Base-by-base conservation (phyloP, 2,113 vertebrate species). In the Todiramphus chloris region DNA sequence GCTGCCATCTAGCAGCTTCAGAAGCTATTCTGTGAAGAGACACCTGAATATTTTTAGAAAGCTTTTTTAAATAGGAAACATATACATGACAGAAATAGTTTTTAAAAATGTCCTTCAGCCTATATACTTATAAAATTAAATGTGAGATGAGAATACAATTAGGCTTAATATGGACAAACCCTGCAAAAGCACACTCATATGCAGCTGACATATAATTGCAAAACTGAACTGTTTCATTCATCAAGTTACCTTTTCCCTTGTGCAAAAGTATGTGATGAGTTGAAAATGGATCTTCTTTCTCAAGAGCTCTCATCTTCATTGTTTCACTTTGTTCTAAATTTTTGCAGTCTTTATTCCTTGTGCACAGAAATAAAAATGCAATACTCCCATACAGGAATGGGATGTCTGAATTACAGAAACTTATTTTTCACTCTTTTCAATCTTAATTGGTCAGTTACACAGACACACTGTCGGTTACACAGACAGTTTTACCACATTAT, bases 1-100 rank as follows among this genome's bases (percentile, higher is more conserved):
- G 94, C 97, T 98, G 97, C 98, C 97, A 98, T 74, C 98, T 98
- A 98, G 96, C 97, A 94, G 50, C 31, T 87, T 31, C 16, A 17
- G 31, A 73, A 74, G 14, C 7, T 63, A 20, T 50, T 41, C 21
- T 50, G 18, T 28, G 8, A 53, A 21, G 75, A 68, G 27, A 80
- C 21, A 73, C 13, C 50, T 59, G 16, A 90, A 86, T 80, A 63
- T 70, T 59, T 16, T 55, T 28, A 68, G 31, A 68, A 74, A 64
- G 24, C 3, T 75, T 83, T 68, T 56, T 13, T 37, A 76, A 77
- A 39, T 2, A 69, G 5, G 33, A 88, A 92, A 43, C 6, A 35
- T 4, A 44, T 8, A 74, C 0, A 9, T 23, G 14, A 87, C 3
- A 75, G 6, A 6, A 70, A 46, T 1, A 53, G 5, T 6, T 72